A percentile compares a stretch with the other conserved stretches of the same genome.
Evolutionary conservation across 2,797 vertebrate genomes (phyloP).

Genomic region (Spondyliosoma cantharus): DNA sequence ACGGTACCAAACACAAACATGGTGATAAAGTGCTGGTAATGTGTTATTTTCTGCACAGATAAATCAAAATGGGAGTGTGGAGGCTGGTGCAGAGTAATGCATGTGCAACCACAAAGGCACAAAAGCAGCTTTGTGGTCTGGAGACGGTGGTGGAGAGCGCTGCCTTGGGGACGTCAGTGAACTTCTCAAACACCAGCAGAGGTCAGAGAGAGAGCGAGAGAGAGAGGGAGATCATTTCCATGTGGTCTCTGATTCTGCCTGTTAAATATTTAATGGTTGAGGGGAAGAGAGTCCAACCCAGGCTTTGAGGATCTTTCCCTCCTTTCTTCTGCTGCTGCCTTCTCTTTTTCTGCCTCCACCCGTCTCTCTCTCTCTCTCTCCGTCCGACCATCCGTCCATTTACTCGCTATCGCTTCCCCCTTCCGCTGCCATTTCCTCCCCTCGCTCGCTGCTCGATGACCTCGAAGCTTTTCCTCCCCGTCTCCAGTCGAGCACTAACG

Average conservation of each 20-base stretch:
- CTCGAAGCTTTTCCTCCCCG: constrained; percentile 14
- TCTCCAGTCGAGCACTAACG: background rate
- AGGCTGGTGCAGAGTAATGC: background rate
- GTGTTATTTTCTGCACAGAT: background rate
- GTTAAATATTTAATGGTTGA: constrained; percentile 75
- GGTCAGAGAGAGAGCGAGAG: constrained; percentile 48
- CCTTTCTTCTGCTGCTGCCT: background rate
- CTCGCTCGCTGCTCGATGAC: constrained; percentile 19
- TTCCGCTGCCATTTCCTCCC: background rate
- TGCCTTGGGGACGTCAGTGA: constrained; percentile 38
- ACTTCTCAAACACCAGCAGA: constrained; percentile 61
- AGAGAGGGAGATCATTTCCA: constrained; percentile 55
- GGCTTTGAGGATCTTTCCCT: constrained; percentile 44
- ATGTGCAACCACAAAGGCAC: background rate
- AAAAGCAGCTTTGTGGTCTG: constrained; percentile 10
- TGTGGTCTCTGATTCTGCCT: constrained; percentile 65
- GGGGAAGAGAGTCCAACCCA: constrained; percentile 41
- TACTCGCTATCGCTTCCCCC: background rate
- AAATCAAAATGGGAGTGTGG: background rate
- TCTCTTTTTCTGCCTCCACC: constrained; percentile 1
- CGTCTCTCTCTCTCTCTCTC: background rate
- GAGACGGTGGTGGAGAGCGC: constrained; percentile 6
- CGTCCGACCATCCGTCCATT: background rate
- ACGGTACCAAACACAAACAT: background rate
- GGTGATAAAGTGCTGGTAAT: background rate